A percentile compares a stretch with the other conserved stretches of the same genome.
phyloP scores from a whole-genome alignment of 2,113 vertebrate genomes.

The Pachycephala philippinensis region DNA sequence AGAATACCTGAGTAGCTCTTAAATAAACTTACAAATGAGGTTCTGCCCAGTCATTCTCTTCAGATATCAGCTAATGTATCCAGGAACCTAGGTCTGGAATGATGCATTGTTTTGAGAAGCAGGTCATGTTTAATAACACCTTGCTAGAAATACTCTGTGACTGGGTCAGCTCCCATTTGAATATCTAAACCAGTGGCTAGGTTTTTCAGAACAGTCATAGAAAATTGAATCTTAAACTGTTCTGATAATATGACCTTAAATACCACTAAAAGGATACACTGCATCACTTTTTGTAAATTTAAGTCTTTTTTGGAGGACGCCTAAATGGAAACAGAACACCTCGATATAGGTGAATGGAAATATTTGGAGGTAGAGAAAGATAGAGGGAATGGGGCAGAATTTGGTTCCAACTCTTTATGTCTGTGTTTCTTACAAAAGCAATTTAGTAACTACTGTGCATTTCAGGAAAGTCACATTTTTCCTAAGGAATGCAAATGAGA shows the following conservation, averaged over 20 bases:
- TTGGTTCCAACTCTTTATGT: background rate
- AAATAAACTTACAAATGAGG: background rate
- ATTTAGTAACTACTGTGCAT: background rate
- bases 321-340: background rate
- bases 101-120: background rate
- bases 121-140: constrained; percentile 41
- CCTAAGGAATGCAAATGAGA: background rate
- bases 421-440: background rate
- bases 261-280: background rate
- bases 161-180: constrained; percentile 32
- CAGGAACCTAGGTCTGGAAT: background rate
- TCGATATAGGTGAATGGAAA: background rate
- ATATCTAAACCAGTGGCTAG: background rate
- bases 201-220: background rate
- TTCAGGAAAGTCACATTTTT: background rate
- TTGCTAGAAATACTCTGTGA: constrained; percentile 1
- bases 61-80: background rate
- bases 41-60: background rate
- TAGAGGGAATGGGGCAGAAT: background rate
- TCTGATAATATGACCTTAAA: background rate
- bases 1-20: background rate
- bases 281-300: background rate
- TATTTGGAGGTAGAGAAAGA: background rate
- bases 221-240: constrained; percentile 6
- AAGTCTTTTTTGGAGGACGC: background rate